phyloP scores from a whole-genome alignment of 2,888 invertebrate genomes.

The Melieria omissa region DNA sequence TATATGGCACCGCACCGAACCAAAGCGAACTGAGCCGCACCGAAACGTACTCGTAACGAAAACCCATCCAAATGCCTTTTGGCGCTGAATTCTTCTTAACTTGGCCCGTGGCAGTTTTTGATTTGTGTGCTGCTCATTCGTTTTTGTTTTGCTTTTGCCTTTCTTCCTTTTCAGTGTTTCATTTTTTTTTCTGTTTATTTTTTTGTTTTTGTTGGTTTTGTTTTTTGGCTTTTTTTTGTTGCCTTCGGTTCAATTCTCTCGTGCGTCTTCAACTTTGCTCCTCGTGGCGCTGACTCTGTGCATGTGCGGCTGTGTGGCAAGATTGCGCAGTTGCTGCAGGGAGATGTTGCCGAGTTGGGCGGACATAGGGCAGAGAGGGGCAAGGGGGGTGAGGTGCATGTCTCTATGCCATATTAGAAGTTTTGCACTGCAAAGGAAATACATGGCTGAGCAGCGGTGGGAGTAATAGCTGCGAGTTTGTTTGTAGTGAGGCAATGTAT shows the following conservation, averaged over 20 bases:
- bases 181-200: conserved; percentile 21
- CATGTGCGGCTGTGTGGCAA: not conserved
- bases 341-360: too few species aligned
- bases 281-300: not conserved
- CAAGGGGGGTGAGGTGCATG: not conserved
- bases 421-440: too few species aligned
- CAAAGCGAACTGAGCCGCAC: conserved; percentile 30
- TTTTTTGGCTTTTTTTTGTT: not conserved
- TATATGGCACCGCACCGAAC: conserved; percentile 26
- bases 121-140: conserved; percentile 58
- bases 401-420: too few species aligned
- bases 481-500: too few species aligned
- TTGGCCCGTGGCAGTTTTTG: conserved; percentile 62
- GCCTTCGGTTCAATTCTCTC: conserved; percentile 22
- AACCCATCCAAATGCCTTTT: conserved; percentile 57
- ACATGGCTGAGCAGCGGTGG: too few species aligned
- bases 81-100: conserved; percentile 65
- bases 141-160: conserved; percentile 45
- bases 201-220: conserved; percentile 20
- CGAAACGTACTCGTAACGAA: conserved; percentile 3
- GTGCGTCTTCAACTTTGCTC: conserved; percentile 20
- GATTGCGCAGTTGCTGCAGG: too few species aligned
- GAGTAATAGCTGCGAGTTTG: too few species aligned
- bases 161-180: conserved; percentile 17
- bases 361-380: too few species aligned